Evolutionary conservation across 2,797 vertebrate species (phyloP), one percentile per base, ranked within the genome.

Genomic region (Miichthys miiuy): DNA sequence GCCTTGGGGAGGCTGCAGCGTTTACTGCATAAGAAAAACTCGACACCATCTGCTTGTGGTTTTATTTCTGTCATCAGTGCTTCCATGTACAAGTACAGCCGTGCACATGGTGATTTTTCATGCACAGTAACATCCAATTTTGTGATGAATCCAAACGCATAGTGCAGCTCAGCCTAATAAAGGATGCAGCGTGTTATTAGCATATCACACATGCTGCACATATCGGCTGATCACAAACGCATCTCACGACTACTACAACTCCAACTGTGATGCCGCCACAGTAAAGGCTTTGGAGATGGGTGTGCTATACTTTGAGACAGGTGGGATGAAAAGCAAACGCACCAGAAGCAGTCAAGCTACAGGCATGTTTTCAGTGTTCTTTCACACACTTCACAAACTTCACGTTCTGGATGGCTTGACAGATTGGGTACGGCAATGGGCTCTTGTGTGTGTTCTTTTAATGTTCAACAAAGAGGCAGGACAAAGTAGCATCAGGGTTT

Each of bases 361-460:
- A 87, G 87, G 90, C 85, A 52, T 16, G 83, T 89, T 82, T 38
- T 77, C 72, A 54, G 72, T 84, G 79, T 89, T 88, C 77, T 88
- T 76, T 57, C 72, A 60, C 79, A 81, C 81, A 68, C 92, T 91
- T 91, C 79, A 88, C 70, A 92, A 92, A 90, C 77, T 89, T 82
- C 81, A 67, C 67, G 69, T 81, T 88, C 70, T 47, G 64, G 81
- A 88, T 80, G 80, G 60, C 71, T 92, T 94, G 94, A 95, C 92
- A 95, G 94, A 94, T 94, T 94, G 89, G 88, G 91, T 92, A 93
- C 92, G 86, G 85, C 82, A 52, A 85, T 76, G 82, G 84, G 77
- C 84, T 79, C 78, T 56, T 71, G 73, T 66, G 80, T 88, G 87
- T 87, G 72, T 81, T 80, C 77, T 85, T 88, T 91, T 88, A 79